Evolutionary conservation across 2,888 invertebrate genomes (phyloP).

Genomic region (Agrilus cyanescens): DNA sequence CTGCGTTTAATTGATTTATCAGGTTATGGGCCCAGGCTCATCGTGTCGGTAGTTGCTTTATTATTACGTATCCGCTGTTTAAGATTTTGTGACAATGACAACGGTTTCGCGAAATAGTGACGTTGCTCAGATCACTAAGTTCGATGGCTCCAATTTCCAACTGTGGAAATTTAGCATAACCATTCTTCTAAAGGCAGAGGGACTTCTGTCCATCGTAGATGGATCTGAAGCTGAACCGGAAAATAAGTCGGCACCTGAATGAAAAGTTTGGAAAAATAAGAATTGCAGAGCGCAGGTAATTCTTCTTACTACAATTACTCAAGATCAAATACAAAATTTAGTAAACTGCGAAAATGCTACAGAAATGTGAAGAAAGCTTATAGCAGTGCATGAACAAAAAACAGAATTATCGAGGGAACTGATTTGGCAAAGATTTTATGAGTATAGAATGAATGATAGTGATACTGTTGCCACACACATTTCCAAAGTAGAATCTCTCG

Average conservation of each 20-base stretch:
- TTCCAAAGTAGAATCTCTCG: constrained; percentile 12
- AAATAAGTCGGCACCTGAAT: background rate
- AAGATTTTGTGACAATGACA: no score
- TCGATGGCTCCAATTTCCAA: constrained; percentile 5
- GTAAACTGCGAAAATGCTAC: constrained; percentile 18
- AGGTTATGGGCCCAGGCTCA: no score
- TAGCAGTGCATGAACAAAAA: constrained; percentile 20
- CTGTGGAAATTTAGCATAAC: constrained; percentile 5
- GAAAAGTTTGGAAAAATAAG: constrained; percentile 6
- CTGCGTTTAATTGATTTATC: no score
- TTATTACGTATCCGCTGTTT: no score
- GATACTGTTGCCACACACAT: constrained; percentile 19
- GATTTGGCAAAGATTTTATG: constrained; percentile 24
- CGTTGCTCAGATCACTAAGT: background rate
- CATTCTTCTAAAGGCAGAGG: constrained; percentile 9
- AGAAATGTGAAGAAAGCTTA: constrained; percentile 22
- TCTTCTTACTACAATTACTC: constrained; percentile 6
- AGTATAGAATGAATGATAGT: constrained; percentile 15
- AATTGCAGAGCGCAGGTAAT: constrained; percentile 10
- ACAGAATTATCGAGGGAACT: constrained; percentile 17
- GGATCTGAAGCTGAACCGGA: constrained; percentile 4
- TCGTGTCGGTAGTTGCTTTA: no score
- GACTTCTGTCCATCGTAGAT: constrained; percentile 6
- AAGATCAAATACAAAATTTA: constrained; percentile 7
- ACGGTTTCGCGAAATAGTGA: no score